Evolutionary conservation across 2,888 invertebrate genomes (phyloP), one percentile per base, ranked within the genome.

Genomic region (Falcaria lacertinaria): DNA sequence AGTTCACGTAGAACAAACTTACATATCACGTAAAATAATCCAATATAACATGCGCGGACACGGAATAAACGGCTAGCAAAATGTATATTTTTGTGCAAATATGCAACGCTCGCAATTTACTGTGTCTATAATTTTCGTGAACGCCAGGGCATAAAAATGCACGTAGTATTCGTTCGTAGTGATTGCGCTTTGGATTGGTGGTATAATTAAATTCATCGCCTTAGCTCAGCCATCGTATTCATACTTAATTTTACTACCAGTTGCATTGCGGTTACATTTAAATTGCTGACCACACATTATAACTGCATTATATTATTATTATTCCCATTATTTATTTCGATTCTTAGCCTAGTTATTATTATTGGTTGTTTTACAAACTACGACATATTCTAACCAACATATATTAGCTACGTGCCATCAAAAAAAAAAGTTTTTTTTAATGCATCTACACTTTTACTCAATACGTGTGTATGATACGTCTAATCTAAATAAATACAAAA

Each of bases 171-270:
- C 69, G 54, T 55, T 50, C 59, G 64, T 57, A 60, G 67, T 72
- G 74, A 79, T 77, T 75, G 77, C 72, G 66, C 64, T 74, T 71
- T 65, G 69, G 60, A 72, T 72, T 70, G 65, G 57, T 57, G 60
- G 69, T 77, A 80, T 79, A 73, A 77, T 76, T 78, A 73, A 78
- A 78, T 69, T 64, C 59, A 71, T 68, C 69, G 69, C 64, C 60
- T 68, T 68, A 60, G 64, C 67, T 67, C 67, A 67, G n/a, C n/a
- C n/a, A n/a, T n/a, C n/a, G 60, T 60, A 48, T 57, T 48, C 48
- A 39, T 47, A 34, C 51, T 50, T 47, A 50, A 45, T 41, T 48
- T 39, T 44, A 37, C 22, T 37, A 14, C 37, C 19, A 17, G 16
- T 16, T 25, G 14, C 13, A 37, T 37, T 36, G 36, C 14, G 14